These are phyloP conservation scores for Peromyscus aztecus DNA, from an alignment of 2,797 vertebrate species.

Conservation along the genomic window DNA sequence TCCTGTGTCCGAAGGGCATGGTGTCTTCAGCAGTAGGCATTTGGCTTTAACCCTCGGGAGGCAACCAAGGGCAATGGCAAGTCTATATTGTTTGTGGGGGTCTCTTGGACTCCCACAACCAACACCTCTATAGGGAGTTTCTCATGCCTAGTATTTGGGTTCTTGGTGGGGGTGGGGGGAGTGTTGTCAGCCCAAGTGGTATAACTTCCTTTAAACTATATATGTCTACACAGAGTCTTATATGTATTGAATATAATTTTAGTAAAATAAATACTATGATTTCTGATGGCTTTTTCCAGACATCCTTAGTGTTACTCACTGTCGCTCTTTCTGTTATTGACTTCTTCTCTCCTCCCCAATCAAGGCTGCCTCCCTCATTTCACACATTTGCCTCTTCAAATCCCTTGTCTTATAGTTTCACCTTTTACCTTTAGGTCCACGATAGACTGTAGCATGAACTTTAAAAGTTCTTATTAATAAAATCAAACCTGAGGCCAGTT, in stretches of 20 bases:
- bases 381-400: not conserved
- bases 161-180: not conserved
- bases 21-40: not conserved
- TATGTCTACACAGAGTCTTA: not conserved
- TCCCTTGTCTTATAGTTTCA: not conserved
- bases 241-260: not conserved
- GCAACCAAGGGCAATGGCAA: not conserved
- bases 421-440: not conserved
- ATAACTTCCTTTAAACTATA: not conserved
- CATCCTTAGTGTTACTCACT: not conserved
- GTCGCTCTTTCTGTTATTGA: not conserved
- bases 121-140: not conserved
- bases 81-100: not conserved
- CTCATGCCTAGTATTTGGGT: not conserved
- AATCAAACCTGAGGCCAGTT: too few species aligned
- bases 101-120: not conserved
- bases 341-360: not conserved
- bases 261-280: not conserved
- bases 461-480: too few species aligned
- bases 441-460: not conserved
- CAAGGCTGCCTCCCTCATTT: not conserved
- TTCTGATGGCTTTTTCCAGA: not conserved
- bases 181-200: not conserved
- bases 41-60: not conserved
- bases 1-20: not conserved